Base-by-base conservation (phyloP, 1,140 invertebrate genomes). In the Chelonus insularis region DNA sequence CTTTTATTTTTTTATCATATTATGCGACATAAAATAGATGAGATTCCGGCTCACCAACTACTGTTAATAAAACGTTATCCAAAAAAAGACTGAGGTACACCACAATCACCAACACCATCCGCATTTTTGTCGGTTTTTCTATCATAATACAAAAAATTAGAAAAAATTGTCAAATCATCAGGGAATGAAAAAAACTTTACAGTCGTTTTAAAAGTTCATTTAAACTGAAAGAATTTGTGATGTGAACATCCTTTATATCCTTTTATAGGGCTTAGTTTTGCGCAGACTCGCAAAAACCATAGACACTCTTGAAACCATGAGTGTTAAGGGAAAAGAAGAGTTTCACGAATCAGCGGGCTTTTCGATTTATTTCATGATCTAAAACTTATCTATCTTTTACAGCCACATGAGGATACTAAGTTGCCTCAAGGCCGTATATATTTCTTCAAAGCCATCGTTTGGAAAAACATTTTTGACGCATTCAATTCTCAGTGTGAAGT, bases 11-110 rank as follows among this genome's bases (percentile, higher is more conserved):
- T n/a, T n/a, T n/a, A n/a, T n/a, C n/a, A n/a, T n/a, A n/a, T n/a
- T n/a, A n/a, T n/a, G n/a, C n/a, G n/a, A n/a, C n/a, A n/a, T n/a
- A n/a, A n/a, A n/a, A n/a, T n/a, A n/a, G n/a, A n/a, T n/a, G n/a
- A n/a, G n/a, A n/a, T n/a, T n/a, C n/a, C n/a, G 45, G 83, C 88
- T 88, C 82, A 92, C 90, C 90, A 57, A 92, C 89, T 45, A 91
- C 88, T 11, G 90, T 92, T 16, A 92, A 77, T 8, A 92, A 80
- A 58, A 91, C 84, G 80, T 92, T 92, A 82, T 92, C 90, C 70
- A 91, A 75, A 62, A 92, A 83, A 60, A 91, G 82, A 21, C 87
- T 86, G 36, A 89, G 68, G 72, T 89, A 90, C 51, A 90, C 85
- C 52, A 87, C 81, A n/a, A 79, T 65, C 34, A 88, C 84, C 23